These are phyloP conservation scores for Eclectus roratus DNA, from an alignment of 2,113 vertebrate species.

Conservation along the genomic window DNA sequence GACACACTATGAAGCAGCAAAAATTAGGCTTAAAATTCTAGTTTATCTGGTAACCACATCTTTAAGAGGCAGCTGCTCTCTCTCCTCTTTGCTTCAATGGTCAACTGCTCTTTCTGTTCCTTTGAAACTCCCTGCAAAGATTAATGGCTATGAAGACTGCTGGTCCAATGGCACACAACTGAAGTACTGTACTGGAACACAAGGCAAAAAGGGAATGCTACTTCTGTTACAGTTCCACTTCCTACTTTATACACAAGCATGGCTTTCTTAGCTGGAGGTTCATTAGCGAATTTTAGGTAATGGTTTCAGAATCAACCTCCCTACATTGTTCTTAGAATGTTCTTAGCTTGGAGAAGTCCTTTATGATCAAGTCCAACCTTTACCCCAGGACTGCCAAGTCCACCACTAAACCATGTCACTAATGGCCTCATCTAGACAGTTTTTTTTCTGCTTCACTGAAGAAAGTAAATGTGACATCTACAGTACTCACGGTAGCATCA, in stretches of 20 bases:
- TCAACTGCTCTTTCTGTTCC: background rate
- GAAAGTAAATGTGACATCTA: background rate
- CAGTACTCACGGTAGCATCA: fast-evolving
- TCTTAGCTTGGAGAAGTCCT: too few species aligned
- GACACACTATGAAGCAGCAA: background rate
- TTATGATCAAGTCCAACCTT: too few species aligned
- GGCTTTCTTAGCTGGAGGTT: background rate
- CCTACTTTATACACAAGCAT: background rate
- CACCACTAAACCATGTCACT: too few species aligned
- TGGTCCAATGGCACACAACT: background rate
- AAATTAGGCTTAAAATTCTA: background rate
- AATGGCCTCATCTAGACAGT: too few species aligned
- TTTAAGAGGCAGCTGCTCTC: background rate
- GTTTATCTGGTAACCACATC: background rate
- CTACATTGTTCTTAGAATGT: background rate
- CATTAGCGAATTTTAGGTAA: background rate
- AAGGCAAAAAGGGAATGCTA: background rate
- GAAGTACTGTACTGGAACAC: background rate
- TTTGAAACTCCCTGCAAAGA: background rate
- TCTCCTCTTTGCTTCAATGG: background rate
- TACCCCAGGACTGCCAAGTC: too few species aligned
- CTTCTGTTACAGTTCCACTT: background rate
- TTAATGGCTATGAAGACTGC: background rate
- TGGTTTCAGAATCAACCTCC: background rate
- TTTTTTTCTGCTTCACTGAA: background rate